Conservation (phyloP, 1,140 invertebrate species). For the Nasonia vitripennis region DNA sequence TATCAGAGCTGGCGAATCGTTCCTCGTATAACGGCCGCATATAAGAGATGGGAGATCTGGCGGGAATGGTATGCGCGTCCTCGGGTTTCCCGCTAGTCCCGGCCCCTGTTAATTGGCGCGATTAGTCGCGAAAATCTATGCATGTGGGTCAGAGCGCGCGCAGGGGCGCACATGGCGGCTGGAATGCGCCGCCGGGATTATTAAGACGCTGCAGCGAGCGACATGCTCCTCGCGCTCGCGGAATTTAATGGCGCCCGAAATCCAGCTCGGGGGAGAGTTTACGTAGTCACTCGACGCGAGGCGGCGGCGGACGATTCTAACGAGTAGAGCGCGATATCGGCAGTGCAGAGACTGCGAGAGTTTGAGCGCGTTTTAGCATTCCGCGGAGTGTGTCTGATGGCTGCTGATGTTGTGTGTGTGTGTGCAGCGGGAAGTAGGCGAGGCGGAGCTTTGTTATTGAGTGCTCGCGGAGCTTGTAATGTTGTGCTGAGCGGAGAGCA, state of each 20-base stretch:
- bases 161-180: neutral
- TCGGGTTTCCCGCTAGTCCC: neutral
- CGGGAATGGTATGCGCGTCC: neutral
- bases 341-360: neutral
- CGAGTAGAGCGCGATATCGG: neutral
- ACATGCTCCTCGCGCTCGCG: neutral
- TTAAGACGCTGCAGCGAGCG: neutral
- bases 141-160: neutral
- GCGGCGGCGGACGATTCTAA: neutral
- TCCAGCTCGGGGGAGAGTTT: conserved; percentile 8
- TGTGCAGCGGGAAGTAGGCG: neutral
- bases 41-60: too few relatives aligned
- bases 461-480: neutral
- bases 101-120: neutral
- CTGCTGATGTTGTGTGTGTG: neutral
- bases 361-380: conserved; percentile 1
- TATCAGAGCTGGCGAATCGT: too few relatives aligned
- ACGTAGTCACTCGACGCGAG: neutral
- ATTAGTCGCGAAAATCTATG: conserved; percentile 25
- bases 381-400: neutral
- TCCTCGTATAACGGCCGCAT: too few relatives aligned
- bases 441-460: neutral
- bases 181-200: conserved; percentile 7
- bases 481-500: neutral
- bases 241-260: neutral